A percentile compares a stretch with the other conserved stretches of the same genome.
These are phyloP conservation scores for Scolopax bukidnonensis DNA, from an alignment of 2,797 vertebrate genomes.

Conservation along the genomic window DNA sequence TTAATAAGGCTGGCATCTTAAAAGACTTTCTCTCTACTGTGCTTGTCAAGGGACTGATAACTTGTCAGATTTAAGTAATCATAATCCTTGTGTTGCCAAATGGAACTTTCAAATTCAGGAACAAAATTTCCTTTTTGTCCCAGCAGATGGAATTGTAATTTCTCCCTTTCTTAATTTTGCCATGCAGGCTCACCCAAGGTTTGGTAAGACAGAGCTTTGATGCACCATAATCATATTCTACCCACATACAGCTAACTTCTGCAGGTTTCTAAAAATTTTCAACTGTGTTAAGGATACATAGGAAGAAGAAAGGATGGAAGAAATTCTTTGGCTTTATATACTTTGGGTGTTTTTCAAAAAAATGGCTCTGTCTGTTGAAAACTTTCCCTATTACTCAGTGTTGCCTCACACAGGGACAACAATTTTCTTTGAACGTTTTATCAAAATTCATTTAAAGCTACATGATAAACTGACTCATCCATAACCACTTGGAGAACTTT, in stretches of 20 bases:
- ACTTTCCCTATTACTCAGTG: constrained; percentile 39
- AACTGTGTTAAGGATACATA: background rate
- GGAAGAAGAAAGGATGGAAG: background rate
- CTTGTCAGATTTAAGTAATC: background rate
- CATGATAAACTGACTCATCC: constrained; percentile 54
- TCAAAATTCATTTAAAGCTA: constrained; percentile 57
- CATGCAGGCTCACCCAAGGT: background rate
- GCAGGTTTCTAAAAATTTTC: background rate
- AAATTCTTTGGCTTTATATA: constrained; percentile 11
- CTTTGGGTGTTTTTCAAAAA: constrained; percentile 32
- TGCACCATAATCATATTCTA: background rate
- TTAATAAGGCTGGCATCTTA: constrained; percentile 12
- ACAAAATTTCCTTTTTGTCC: background rate
- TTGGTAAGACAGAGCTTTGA: background rate
- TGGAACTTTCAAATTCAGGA: background rate
- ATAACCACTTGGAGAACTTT: background rate
- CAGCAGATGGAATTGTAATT: background rate
- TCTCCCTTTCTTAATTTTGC: background rate
- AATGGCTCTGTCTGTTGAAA: background rate
- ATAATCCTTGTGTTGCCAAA: background rate
- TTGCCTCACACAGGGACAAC: constrained; percentile 43
- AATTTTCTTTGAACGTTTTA: constrained; percentile 59
- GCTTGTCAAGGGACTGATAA: background rate
- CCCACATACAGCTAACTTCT: background rate
- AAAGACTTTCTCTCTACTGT: background rate